Percentiles rank a stretch among this genome's conserved stretches.
Conservation (phyloP, 2,113 vertebrate genomes). For the Tamias sibiricus region DNA sequence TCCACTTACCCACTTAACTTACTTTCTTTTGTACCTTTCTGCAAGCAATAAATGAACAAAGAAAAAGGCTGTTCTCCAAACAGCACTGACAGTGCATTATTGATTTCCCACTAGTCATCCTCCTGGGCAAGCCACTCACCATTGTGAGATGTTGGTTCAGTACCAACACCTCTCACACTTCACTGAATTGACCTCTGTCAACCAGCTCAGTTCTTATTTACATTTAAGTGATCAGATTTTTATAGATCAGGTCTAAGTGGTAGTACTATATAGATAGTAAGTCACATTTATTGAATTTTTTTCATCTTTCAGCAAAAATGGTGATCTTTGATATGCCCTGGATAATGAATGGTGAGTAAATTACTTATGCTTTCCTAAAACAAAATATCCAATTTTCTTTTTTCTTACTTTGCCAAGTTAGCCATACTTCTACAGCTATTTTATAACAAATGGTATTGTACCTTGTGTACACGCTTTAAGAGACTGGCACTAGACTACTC, state of each 20-base stretch:
- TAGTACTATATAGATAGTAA: conserved; percentile 7
- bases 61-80: neutral
- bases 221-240: neutral
- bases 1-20: neutral
- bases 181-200: neutral
- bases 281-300: conserved; percentile 35
- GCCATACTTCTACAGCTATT: neutral
- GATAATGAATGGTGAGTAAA: conserved; percentile 97
- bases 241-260: neutral
- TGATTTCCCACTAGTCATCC: neutral
- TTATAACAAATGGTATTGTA: neutral
- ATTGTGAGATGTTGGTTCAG: neutral
- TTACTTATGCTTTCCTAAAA: conserved; percentile 32
- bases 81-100: neutral
- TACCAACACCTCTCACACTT: neutral
- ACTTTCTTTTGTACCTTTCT: conserved; percentile 53
- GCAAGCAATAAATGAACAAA: conserved; percentile 13
- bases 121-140: neutral
- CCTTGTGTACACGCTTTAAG: neutral
- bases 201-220: neutral
- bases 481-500: neutral
- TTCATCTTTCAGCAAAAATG: conserved; percentile 94
- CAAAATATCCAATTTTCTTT: neutral
- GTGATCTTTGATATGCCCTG: conserved; percentile 99
- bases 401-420: conserved; percentile 5